phyloP scores from a whole-genome alignment of 2,888 invertebrate genomes.

The Galeopsomyia nigrocyanea region DNA sequence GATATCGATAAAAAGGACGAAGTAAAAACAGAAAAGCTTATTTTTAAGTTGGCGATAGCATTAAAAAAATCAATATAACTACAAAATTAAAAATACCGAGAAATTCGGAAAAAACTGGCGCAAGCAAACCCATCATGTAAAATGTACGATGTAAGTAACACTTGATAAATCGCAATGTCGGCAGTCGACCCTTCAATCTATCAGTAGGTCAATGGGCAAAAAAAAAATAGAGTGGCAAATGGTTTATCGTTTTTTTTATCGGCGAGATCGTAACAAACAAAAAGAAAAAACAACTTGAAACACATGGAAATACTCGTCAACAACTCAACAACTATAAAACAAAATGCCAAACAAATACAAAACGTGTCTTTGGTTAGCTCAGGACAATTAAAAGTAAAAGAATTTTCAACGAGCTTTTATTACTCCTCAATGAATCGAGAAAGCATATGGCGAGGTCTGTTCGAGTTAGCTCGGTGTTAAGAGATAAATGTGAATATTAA shows the following conservation, averaged over 20 bases:
- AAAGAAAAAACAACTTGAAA: not conserved
- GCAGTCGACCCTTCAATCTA: slow-evolving; percentile 14
- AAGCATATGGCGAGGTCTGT: slow-evolving; percentile 45
- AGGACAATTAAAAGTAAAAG: not conserved
- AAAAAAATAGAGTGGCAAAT: not conserved
- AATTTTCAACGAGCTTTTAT: not conserved
- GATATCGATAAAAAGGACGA: too few species aligned
- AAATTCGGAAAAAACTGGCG: too few species aligned
- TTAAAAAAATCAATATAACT: too few species aligned
- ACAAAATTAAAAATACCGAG: too few species aligned
- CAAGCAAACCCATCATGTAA: slow-evolving; percentile 3
- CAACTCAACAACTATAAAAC: not conserved
- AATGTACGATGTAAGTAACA: slow-evolving; percentile 23
- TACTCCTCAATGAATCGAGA: slow-evolving; percentile 36
- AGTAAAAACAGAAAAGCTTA: too few species aligned
- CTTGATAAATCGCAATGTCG: slow-evolving; percentile 13
- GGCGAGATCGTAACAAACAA: not conserved
- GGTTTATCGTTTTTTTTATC: not conserved
- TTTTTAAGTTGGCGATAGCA: too few species aligned
- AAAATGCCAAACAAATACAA: slow-evolving; percentile 30
- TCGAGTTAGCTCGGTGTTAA: slow-evolving; percentile 47
- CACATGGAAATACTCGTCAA: not conserved
- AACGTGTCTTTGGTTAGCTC: slow-evolving; percentile 11
- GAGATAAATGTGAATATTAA: slow-evolving; percentile 27
- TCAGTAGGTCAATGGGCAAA: not conserved